A percentile compares a stretch with the other conserved stretches of the same genome.
Evolutionary conservation across 2,797 vertebrate genomes (phyloP).

Genomic region (Sebastes glaucus): DNA sequence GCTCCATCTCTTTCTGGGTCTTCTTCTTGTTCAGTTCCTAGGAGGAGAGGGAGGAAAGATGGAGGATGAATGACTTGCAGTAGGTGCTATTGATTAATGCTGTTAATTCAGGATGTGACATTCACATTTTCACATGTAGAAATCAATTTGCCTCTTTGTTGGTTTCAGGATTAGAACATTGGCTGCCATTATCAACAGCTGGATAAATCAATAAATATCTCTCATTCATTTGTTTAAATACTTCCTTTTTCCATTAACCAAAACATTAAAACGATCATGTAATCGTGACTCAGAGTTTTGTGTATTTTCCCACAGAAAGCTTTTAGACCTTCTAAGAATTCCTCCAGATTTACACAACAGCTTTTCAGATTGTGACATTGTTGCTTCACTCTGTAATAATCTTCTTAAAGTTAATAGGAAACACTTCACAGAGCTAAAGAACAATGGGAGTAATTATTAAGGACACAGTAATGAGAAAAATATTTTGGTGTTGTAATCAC

Average conservation of each 20-base stretch:
- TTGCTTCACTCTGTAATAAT: constrained; percentile 70
- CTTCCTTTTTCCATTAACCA: neutral
- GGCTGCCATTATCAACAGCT: neutral
- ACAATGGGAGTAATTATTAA: constrained; percentile 50
- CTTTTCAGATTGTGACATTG: constrained; percentile 77
- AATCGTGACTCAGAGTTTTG: constrained; percentile 4
- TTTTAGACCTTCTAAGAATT: constrained; percentile 27
- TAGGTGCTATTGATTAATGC: neutral
- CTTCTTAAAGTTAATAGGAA: constrained; percentile 53
- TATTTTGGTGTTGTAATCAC: neutral
- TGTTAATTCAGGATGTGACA: neutral
- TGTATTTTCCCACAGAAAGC: constrained; percentile 38
- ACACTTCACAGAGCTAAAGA: constrained; percentile 31
- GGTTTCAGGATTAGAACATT: neutral
- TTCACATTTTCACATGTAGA: neutral
- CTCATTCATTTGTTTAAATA: neutral
- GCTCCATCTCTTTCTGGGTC: constrained; percentile 99
- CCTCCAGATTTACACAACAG: constrained; percentile 49
- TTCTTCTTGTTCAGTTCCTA: constrained; percentile 98
- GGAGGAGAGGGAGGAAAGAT: neutral
- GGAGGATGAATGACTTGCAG: neutral
- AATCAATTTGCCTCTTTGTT: neutral
- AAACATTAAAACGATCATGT: neutral
- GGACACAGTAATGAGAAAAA: neutral
- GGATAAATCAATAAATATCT: constrained; percentile 10